Base-by-base conservation (phyloP, 2,888 invertebrate species). In the Agrotis segetum region DNA sequence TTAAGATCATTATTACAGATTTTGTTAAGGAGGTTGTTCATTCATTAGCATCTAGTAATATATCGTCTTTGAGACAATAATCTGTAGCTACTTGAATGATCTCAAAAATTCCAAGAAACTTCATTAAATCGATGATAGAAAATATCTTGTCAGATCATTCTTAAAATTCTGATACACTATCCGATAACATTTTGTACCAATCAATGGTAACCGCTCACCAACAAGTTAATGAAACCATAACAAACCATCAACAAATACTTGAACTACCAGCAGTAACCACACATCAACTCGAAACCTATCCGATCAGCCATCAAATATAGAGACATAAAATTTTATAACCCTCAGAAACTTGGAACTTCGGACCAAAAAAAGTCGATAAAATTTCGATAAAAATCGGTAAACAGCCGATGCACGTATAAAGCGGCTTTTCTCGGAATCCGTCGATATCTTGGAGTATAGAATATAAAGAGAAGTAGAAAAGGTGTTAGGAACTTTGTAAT, bases 291-390 rank as follows among this genome's bases (percentile, higher is more conserved):
- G 66, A 78, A 71, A 74, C 71, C 81, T 85, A 89, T 88, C 85
- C 75, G 87, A 91, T 90, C 89, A 85, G 82, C 87, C 81, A 84
- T 83, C 83, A 88, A 88, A 90, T 90, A 87, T 83, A 91, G 77
- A 85, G 92, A 88, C 90, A 92, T 92, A 91, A 92, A 91, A 92
- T 92, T 92, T 92, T 91, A 92, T 89, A 83, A 84, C 89, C 88
- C 88, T 13, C 40, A 47, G 74, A 88, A 85, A 75, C 79, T 75
- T 81, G 89, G 90, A 87, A 85, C 85, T 83, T 79, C 81, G 81
- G 77, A 76, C 71, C 80, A 69, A 83, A 81, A 81, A 83, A 86
- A 84, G 84, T 87, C 80, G 88, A 88, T 87, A 85, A 85, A 84
- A 81, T 60, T 88, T 89, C 85, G 89, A 89, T 90, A 90, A 89